Base-by-base conservation (phyloP, 2,113 vertebrate species). In the Dromiciops gliroides region DNA sequence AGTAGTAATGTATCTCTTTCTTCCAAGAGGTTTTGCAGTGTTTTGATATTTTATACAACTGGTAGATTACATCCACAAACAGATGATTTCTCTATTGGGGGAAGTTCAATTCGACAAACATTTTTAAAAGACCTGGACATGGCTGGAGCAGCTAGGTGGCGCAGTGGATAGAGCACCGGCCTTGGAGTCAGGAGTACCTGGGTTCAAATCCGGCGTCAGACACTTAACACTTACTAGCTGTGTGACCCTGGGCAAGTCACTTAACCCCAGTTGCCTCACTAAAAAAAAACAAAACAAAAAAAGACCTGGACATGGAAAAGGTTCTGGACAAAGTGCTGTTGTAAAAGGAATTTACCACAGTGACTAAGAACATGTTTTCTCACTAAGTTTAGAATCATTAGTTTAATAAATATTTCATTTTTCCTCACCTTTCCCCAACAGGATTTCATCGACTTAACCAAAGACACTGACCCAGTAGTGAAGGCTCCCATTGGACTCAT, bases 391-490 rank as follows among this genome's bases (percentile, higher is more conserved):
- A 90, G 89, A 91, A 16, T 90, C 3, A 10, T n/a, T 91, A 3
- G 11, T 95, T 94, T 88, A 93, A 44, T 89, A 91, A 83, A 44
- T 44, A 22, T 83, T 83, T 90, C 49, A 91, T 96, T 25, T 25
- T 95, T 94, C 96, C 90, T 93, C 48, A 8, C n/a, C 88, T 93
- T 93, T 89, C 90, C 95, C 95, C 91, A 56, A 83, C 94, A 99
- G 99, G 99, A 98, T n/a, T 91, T 98, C 94, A 99, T 99, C 3
- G 99, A 99, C 94, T 95, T 99, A 94, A 99, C 99, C 28, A 89
- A 23, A 0, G 98, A 99, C 90, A 90, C 92, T 67, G 98, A 98
- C 92, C 83, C 51, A 0, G 97, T 92, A 89, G 22, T 89, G 48
- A 97, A 94, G 24, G 48, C 90, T 0, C 22, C 2, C 0, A 95